Base-by-base conservation (phyloP, 2,797 vertebrate species). In the Loriculus beryllinus region DNA sequence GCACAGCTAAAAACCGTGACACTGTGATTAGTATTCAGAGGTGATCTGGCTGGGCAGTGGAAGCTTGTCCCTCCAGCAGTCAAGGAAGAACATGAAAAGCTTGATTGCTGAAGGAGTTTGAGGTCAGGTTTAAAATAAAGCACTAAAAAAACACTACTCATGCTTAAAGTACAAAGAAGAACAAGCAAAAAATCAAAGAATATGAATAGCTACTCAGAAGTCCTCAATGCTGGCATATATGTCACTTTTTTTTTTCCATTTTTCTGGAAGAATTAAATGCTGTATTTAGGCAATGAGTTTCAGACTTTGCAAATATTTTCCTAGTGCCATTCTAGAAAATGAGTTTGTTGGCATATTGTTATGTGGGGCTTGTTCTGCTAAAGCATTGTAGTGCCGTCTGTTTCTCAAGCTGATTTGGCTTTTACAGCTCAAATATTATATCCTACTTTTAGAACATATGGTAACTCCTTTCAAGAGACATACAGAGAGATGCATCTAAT, bases 291-390 rank as follows among this genome's bases (percentile, higher is more conserved):
- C 92, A 97, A 97, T 86, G 76, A 78, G 40, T 84, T 96, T 95
- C 91, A 76, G 86, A 91, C 97, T 98, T 97, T 97, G 97, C 97
- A 98, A 98, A 98, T 97, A 97, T 98, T 98, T 97, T 97, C 95
- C 91, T 95, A 78, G 96, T 97, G 96, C 95, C 72, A 40, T 97
- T 97, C 97, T 97, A 97, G 95, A 90, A 97, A 95, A 96, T 45
- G 86, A 96, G 68, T 97, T 96, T 93, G 78, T 92, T 97, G 96
- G 94, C 97, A 97, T 95, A 92, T 97, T 96, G 90, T 97, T 97
- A 87, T 43, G 82, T 92, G 94, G 92, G 94, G 94, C 95, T 97
- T 94, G 92, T 97, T 97, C 97, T 95, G 96, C 95, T 96, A 81
- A 96, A 95, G 97, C 96, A 96, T 96, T 90, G 91, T 96, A 71